Evolutionary conservation across 2,797 vertebrate genomes (phyloP), one percentile per base, ranked within the genome.

Genomic region (Xiphophorus birchmanni): DNA sequence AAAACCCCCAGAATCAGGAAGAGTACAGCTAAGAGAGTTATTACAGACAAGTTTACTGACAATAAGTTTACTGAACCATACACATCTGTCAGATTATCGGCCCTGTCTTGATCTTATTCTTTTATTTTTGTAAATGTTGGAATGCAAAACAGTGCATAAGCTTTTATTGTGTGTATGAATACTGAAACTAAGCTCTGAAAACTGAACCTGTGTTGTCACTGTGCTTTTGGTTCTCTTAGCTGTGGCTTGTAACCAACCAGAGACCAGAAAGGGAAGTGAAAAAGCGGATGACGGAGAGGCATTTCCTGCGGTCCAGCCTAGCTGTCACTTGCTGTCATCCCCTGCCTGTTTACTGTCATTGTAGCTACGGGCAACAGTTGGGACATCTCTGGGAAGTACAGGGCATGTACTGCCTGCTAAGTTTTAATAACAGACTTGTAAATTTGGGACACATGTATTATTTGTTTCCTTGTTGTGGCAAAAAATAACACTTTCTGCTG

Each of bases 251-350:
- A 74, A 84, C 80, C 58, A 88, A 44, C 73, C 71, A 90, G 80
- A 84, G 81, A 60, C 77, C 78, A 87, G 71, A 95, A 94, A 90
- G 87, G 88, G 96, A 96, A 96, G 92, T 94, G 95, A 96, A 96
- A 96, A 80, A 82, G 42, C 75, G 17, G 86, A 81, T 89, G 92
- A 90, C 80, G 85, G 17, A 78, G 75, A 93, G 86, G 84, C 73
- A 88, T 92, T 95, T 95, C 94, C 93, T 95, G 82, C 69, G 54
- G 88, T 85, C 80, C 35, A 45, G 8, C 11, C 45, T 73, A 10
- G n/a, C 79, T 85, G 88, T 91, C 80, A 86, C 76, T 93, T 86
- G 86, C 80, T 90, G 92, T 93, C 87, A 90, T 81, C 40, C 69
- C 45, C 48, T 80, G 88, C 11, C 79, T 86, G 80, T 91, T 96